Evolutionary conservation across 2,113 vertebrate species (phyloP).

Genomic region (Trogon surrucura): DNA sequence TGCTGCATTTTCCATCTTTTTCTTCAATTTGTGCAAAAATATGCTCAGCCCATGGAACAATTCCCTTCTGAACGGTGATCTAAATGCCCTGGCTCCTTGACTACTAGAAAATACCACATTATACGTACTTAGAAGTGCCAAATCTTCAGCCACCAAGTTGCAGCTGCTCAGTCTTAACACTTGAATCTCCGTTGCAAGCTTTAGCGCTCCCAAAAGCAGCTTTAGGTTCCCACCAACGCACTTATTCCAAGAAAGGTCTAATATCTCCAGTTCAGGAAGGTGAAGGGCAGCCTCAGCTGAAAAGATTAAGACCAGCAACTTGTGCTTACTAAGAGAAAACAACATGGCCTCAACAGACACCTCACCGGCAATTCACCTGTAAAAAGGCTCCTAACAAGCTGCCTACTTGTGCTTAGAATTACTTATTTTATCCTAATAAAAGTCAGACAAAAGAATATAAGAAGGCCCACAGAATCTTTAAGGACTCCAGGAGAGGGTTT

Average conservation of each 20-base stretch:
- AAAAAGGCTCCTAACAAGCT: neutral
- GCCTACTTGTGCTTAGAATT: neutral
- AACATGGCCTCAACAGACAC: constrained; percentile 29
- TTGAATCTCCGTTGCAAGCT: constrained; percentile 71
- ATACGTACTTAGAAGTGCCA: constrained; percentile 81
- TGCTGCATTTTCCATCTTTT: constrained; percentile 8
- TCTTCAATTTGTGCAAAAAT: neutral
- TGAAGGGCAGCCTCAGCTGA: constrained; percentile 80
- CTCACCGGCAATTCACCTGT: constrained; percentile 28
- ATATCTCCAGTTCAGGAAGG: constrained; percentile 77
- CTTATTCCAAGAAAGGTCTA: constrained; percentile 92
- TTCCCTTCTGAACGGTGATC: neutral
- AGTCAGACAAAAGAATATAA: neutral
- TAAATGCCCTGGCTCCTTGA: neutral
- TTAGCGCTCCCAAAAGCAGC: constrained; percentile 80
- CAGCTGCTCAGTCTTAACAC: constrained; percentile 90
- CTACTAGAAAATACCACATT: constrained; percentile 31
- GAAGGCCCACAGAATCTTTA: neutral
- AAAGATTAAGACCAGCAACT: constrained; percentile 62
- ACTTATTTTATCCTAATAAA: neutral
- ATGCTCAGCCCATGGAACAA: neutral
- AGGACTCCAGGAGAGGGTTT: neutral
- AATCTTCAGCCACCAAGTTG: constrained; percentile 81
- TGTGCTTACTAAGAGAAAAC: constrained; percentile 55
- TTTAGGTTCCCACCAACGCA: constrained; percentile 84